phyloP scores from a whole-genome alignment of 2,888 invertebrate genomes.

The Drosophila melanosoma region DNA sequence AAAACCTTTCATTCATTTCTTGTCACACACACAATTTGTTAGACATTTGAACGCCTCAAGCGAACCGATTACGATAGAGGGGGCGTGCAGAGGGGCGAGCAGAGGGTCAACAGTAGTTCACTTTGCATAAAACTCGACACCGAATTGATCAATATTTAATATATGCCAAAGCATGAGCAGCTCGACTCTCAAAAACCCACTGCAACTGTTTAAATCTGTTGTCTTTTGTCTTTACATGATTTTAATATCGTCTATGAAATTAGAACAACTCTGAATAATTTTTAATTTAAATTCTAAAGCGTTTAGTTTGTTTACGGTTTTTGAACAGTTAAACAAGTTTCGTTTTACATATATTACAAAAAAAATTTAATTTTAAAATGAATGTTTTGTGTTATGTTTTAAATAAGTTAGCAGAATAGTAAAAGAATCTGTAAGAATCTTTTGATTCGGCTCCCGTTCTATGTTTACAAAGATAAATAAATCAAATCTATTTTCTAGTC shows the following conservation, averaged over 20 bases:
- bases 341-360: not conserved
- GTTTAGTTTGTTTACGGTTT: not conserved
- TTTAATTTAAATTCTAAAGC: not conserved
- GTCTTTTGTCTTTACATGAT: not conserved
- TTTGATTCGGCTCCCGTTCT: accelerated
- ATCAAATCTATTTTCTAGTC: not conserved
- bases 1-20: slow-evolving; percentile 17
- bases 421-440: too few relatives aligned
- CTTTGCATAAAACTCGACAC: slow-evolving; percentile 24
- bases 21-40: slow-evolving; percentile 47
- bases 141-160: slow-evolving; percentile 28
- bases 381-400: not conserved
- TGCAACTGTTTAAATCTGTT: slow-evolving; percentile 7
- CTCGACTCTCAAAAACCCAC: not conserved
- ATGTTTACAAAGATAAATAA: not conserved
- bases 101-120: slow-evolving; percentile 11
- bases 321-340: not conserved
- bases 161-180: slow-evolving; percentile 27
- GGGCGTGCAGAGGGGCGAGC: not conserved
- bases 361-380: not conserved
- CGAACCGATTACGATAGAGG: slow-evolving; percentile 16
- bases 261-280: not conserved
- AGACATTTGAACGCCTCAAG: slow-evolving; percentile 46
- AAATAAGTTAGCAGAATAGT: too few relatives aligned
- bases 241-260: not conserved